Evolutionary conservation across 2,113 vertebrate species (phyloP), one percentile per base, ranked within the genome.

Genomic region (Plecotus auritus): DNA sequence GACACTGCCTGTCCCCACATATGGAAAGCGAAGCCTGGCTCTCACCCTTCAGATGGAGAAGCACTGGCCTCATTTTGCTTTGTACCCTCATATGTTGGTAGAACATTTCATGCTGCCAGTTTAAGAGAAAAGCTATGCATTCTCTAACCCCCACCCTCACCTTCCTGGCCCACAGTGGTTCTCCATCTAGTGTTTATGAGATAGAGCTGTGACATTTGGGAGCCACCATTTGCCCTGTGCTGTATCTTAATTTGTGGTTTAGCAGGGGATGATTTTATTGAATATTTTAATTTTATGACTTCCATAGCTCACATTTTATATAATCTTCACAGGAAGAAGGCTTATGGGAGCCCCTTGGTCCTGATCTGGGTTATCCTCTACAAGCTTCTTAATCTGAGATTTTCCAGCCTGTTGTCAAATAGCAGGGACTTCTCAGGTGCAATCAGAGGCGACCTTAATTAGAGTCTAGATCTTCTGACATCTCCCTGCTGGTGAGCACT

Each of bases 361-460:
- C n/a, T 77, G 69, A 84, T 37, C 88, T 18, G 32, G 10, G 30
- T 23, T 42, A 2, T 70, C 42, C 42, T 95, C 76, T 20, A 18
- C 1, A 42, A 22, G 16, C 4, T 10, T 45, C 70, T 78, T 42
- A 67, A 59, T 45, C 64, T 35, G 70, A 74, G 70, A 56, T 49
- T 86, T 84, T 69, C 45, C 56, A 54, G 74, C 47, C 66, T 74
- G 74, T 83, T 91, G 81, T 35, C 74, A 64, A 80, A 6, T 13
- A 84, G 64, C 32, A 61, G 42, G 18, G 59, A 70, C 66, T n/a
- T 80, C 82, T 49, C 90, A 22, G 20, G 32, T 17, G n/a, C 85
- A 84, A 90, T 90, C 88, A 85, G 85, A 72, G 51, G 66, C 9
- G 30, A 85, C 37, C 59, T 92, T 95, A 92, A 94, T 90, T 90